Evolutionary conservation across 2,797 vertebrate species (phyloP).

Genomic region (Pangasius larnaudii): DNA sequence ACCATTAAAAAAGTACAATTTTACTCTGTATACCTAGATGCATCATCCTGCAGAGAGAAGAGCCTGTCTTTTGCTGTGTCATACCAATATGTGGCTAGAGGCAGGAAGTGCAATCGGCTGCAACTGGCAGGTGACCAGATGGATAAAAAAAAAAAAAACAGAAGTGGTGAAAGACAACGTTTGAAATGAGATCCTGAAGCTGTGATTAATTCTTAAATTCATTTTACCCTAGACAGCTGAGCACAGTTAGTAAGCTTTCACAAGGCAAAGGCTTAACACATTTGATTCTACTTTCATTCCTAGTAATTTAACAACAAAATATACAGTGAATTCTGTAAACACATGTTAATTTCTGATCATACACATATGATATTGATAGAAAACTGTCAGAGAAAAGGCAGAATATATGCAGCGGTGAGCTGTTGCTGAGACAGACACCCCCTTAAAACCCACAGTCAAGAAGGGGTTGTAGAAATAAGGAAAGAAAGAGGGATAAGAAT

Average conservation of each 20-base stretch:
- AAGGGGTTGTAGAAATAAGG: neutral
- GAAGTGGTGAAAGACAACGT: neutral
- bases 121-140: neutral
- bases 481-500: constrained; percentile 19
- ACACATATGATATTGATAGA: neutral
- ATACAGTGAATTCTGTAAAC: neutral
- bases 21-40: neutral
- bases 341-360: neutral
- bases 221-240: neutral
- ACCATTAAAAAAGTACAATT: neutral
- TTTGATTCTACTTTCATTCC: neutral
- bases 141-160: neutral
- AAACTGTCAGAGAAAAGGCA: neutral
- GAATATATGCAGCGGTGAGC: neutral
- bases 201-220: neutral
- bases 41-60: neutral
- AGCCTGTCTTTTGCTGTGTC: neutral
- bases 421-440: neutral
- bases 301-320: neutral
- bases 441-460: neutral
- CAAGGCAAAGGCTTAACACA: neutral
- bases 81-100: neutral
- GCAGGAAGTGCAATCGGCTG: neutral
- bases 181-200: neutral
- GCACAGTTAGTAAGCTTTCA: neutral